Conservation (phyloP, 2,113 vertebrate genomes). For the Sylvilagus bachmani region DNA sequence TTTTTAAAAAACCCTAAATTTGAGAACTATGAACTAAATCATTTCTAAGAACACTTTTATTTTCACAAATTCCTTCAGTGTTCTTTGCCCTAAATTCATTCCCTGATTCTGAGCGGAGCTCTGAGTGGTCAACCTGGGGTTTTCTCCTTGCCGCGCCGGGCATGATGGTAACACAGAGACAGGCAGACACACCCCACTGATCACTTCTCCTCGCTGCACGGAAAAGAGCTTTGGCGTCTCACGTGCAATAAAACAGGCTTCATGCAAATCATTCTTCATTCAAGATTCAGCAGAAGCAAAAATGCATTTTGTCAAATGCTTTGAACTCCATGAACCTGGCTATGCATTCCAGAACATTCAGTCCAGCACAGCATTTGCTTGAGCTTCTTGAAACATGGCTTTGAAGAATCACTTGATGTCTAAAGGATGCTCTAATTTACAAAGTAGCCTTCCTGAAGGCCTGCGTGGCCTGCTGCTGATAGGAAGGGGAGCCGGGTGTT, state of each 20-base stretch:
- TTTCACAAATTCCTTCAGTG: background rate
- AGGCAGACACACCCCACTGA: fast-evolving
- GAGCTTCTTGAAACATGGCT: background rate
- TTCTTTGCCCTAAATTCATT: background rate
- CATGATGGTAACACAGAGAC: background rate
- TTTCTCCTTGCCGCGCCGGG: background rate
- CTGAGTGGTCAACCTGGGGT: background rate
- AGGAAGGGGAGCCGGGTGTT: no score
- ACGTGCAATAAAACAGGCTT: background rate
- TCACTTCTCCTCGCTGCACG: background rate
- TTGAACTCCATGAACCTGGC: background rate
- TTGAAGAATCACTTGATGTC: background rate
- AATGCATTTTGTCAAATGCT: background rate
- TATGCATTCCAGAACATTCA: background rate
- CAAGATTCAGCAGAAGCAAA: conserved; percentile 8
- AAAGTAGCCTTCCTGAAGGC: background rate
- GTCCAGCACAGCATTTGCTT: background rate
- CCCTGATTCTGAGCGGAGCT: background rate
- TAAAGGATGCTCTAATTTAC: background rate
- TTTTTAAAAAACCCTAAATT: no score
- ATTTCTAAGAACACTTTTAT: background rate
- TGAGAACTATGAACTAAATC: background rate
- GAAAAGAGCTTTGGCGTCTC: background rate
- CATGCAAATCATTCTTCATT: background rate
- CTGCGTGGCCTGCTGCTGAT: background rate